These are phyloP conservation scores for Cordilura impudica DNA, from an alignment of 2,888 invertebrate species.

Conservation along the genomic window DNA sequence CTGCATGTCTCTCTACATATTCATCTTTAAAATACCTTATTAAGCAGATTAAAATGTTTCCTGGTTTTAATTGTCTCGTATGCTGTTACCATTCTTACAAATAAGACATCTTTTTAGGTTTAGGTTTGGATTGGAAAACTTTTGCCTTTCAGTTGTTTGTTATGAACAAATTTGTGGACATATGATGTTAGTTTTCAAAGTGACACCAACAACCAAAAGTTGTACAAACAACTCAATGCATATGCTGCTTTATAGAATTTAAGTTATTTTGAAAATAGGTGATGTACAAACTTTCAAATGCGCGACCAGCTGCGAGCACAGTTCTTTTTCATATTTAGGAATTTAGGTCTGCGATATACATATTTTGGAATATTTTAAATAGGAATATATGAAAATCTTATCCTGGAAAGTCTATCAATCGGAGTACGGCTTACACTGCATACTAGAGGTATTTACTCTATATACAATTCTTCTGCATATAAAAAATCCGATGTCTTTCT, in stretches of 20 bases:
- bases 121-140: conserved; percentile 23
- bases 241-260: conserved; percentile 36
- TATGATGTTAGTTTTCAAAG: conserved; percentile 59
- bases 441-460: no score
- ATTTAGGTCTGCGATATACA: no score
- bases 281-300: conserved; percentile 42
- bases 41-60: conserved; percentile 77
- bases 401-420: no score
- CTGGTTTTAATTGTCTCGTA: conserved; percentile 75
- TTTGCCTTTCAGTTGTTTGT: conserved; percentile 45
- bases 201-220: conserved; percentile 61
- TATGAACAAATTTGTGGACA: conserved; percentile 64
- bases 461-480: no score
- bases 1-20: not conserved
- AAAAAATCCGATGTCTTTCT: no score
- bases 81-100: conserved; percentile 12
- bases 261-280: not conserved
- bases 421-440: no score
- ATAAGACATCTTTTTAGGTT: conserved; percentile 14
- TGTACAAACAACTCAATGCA: conserved; percentile 53
- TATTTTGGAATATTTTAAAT: no score
- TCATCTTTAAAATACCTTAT: conserved; percentile 69
- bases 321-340: not conserved
- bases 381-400: no score
- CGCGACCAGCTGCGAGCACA: not conserved